phyloP scores from a whole-genome alignment of 2,888 invertebrate genomes.

The Noctua fimbriata region DNA sequence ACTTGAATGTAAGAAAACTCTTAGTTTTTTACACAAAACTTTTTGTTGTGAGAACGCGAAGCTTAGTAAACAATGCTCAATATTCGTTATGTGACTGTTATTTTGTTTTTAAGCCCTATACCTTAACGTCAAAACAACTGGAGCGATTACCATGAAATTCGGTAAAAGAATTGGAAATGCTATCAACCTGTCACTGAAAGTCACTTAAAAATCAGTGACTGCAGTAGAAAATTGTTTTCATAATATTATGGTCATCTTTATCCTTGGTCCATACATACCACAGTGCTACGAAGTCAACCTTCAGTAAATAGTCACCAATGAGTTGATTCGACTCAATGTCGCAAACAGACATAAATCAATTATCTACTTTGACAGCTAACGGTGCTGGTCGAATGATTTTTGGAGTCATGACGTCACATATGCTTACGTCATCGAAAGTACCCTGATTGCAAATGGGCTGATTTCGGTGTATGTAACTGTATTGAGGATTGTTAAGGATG shows the following conservation, averaged over 20 bases:
- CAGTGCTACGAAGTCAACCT: constrained; percentile 40
- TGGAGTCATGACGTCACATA: constrained; percentile 51
- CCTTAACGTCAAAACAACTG: background rate
- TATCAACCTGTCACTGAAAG: background rate
- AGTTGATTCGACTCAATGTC: constrained; percentile 60
- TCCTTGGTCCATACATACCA: background rate
- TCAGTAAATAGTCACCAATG: constrained; percentile 51
- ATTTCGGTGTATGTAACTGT: constrained; percentile 51
- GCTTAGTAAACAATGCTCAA: background rate
- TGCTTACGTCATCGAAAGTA: constrained; percentile 46
- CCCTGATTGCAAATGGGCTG: constrained; percentile 49
- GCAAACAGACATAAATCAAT: constrained; percentile 65
- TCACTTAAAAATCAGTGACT: background rate
- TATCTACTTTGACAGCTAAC: constrained; percentile 64
- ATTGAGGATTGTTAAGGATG: constrained; percentile 30
- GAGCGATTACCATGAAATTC: background rate
- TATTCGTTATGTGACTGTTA: background rate
- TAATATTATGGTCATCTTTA: background rate
- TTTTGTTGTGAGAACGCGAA: background rate
- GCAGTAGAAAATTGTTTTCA: background rate
- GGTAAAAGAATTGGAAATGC: background rate
- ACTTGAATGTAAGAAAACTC: background rate
- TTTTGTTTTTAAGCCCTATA: background rate
- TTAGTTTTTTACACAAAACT: background rate
- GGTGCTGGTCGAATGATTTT: constrained; percentile 59